These are phyloP conservation scores for Corydoras maculifer DNA, from an alignment of 2,113 vertebrate species.

Conservation along the genomic window DNA sequence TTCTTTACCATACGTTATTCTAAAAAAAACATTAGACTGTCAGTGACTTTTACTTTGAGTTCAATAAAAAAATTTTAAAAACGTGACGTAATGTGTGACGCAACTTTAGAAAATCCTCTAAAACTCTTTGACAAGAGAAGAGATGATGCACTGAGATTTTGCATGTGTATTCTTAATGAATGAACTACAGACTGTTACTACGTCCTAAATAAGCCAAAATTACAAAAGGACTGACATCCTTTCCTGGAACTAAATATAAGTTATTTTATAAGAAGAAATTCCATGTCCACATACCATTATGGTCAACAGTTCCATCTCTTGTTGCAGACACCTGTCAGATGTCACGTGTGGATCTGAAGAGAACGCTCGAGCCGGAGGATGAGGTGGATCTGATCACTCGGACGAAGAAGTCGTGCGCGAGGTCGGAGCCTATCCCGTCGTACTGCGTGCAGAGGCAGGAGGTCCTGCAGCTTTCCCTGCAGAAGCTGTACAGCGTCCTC, in stretches of 20 bases:
- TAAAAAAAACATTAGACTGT: no score
- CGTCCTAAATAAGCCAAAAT: no score
- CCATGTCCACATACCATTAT: no score
- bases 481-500: constrained; percentile 82
- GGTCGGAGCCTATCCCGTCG: constrained; percentile 59
- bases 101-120: no score
- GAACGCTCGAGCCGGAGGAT: constrained; percentile 83
- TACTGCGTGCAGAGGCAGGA: constrained; percentile 86
- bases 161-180: no score
- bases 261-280: not conserved
- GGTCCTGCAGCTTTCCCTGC: constrained; percentile 89
- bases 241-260: not conserved
- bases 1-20: no score
- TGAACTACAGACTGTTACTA: no score
- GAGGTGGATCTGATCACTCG: constrained; percentile 75
- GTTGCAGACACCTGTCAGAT: constrained; percentile 70
- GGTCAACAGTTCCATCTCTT: constrained; percentile 33
- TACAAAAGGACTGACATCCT: not conserved
- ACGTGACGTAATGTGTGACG: no score
- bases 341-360: constrained; percentile 87
- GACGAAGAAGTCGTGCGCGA: constrained; percentile 62
- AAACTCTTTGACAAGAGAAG: no score
- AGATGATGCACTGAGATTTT: no score
- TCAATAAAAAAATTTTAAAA: no score
- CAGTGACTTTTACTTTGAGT: no score